Evolutionary conservation across 64 coral and sea anemone genomes (phyloP), one percentile per base, ranked within the genome.

Genomic region (Montipora sp.): DNA sequence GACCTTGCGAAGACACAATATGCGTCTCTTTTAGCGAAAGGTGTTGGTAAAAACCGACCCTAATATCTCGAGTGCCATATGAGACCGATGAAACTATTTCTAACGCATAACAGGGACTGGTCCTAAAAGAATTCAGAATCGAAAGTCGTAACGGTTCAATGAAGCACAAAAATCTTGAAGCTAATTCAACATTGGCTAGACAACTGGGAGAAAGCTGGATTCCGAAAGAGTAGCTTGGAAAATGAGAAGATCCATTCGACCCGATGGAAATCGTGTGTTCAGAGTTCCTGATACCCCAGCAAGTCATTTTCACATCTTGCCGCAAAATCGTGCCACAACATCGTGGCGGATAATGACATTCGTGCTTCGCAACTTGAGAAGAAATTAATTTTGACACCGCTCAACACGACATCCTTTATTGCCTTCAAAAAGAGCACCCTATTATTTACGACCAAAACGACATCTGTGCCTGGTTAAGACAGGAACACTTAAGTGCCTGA

Each of bases 1-100:
- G 71, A 89, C 73, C 70, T 77, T 53, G 71, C 87, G 18, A 89
- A 77, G 47, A 77, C 15, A 75, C 70, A 89, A 57, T 89, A 89
- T 59, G 87, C 87, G 20, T 57, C 75, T 16, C 70, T 21, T 21
- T 77, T 58, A 77, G 71, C 77, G 51, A 73, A 89, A 9, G 87
- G 74, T 72, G 72, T 89, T 22, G 73, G 87, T 4, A 60, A 45
- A 13, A 89, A 20, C 87, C 70, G 24, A 55, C 87, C 11, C 87
- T 89, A 20, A 75, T 19, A 74, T 77, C 73, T 60, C 27, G 19
- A 84, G n/a, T n/a, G 14, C 5, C 81, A 13, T 13, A 47, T 43
- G 3, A 72, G 2, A 10, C 8, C 19, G 14, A 63, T 14, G 60
- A 63, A 63, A 85, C 21, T 63, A 10, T 18, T 66, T 66, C 60